These are phyloP conservation scores for Synodontis membranacea DNA, from an alignment of 2,113 vertebrate genomes.

Conservation along the genomic window DNA sequence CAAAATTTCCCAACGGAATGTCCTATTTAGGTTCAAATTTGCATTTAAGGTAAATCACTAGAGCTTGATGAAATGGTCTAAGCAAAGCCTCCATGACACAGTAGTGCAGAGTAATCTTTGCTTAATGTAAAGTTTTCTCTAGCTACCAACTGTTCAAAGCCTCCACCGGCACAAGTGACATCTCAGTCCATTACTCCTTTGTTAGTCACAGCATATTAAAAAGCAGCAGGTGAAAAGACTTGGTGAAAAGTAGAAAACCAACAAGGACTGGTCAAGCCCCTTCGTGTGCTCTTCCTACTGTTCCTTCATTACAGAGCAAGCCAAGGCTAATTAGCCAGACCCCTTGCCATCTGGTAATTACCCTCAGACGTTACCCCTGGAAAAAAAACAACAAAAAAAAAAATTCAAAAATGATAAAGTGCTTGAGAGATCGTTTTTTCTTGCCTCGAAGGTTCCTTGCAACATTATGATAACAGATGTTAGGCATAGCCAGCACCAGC, in stretches of 20 bases:
- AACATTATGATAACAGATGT: slow-evolving; percentile 64
- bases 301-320: slow-evolving; percentile 60
- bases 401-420: slow-evolving; percentile 35
- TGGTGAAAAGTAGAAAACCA: slow-evolving; percentile 54
- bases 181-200: slow-evolving; percentile 53
- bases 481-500: slow-evolving; percentile 52
- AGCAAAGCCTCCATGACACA: not conserved
- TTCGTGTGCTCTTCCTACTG: slow-evolving; percentile 30
- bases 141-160: not conserved
- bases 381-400: slow-evolving; percentile 25
- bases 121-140: slow-evolving; percentile 1
- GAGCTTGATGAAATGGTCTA: not conserved
- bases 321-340: slow-evolving; percentile 56
- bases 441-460: slow-evolving; percentile 55
- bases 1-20: not conserved
- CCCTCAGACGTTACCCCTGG: slow-evolving; percentile 50
- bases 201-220: slow-evolving; percentile 54
- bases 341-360: slow-evolving; percentile 60
- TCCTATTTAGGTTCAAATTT: slow-evolving; percentile 8
- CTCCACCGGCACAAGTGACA: slow-evolving; percentile 28
- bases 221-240: slow-evolving; percentile 55
- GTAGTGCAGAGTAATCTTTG: not conserved
- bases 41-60: not conserved
- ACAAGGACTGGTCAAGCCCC: slow-evolving; percentile 56
- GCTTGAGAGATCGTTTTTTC: slow-evolving; percentile 57